Base-by-base conservation (phyloP, 2,113 vertebrate genomes). In the Alligator sinensis region DNA sequence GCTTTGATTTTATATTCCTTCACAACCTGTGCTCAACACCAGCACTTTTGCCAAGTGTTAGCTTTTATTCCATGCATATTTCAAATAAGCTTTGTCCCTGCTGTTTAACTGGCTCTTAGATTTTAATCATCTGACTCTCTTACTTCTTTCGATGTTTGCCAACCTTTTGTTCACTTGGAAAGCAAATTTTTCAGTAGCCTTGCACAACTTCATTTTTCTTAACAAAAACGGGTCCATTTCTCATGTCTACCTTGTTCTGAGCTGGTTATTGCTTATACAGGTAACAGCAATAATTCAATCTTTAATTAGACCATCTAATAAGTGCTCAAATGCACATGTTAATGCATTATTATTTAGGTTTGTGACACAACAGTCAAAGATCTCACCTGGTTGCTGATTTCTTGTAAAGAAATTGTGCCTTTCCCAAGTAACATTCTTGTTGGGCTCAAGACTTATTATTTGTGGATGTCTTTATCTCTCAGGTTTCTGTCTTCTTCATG, bases 251-350 rank as follows among this genome's bases (percentile, higher is more conserved):
- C 61, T 47, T 34, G 81, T 68, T n/a, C 64, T 21, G 54, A 82
- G 82, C 3, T 2, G 0, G 4, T 82, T 82, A 5, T 68, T 76
- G 60, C 72, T 84, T 54, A 27, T 64, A 57, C 5, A 38, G 15
- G 21, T 74, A 57, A 75, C n/a, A 38, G 4, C 19, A n/a, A 61
- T 12, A 8, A 28, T 86, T 58, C 79, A 47, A 4, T 7, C 82
- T 77, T 82, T 89, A 82, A 80, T 86, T 90, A 88, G 62, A 61
- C 34, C 58, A 3, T 75, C 84, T 60, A 66, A 72, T 77, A 86
- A 55, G 11, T 80, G 79, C 72, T 77, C 87, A 61, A 72, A 79
- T 21, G 10, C 7, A 27, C 74, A 63, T 58, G 15, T n/a, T 28
- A 68, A 19, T 21, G 66, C 54, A 84, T 58, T 30, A 81, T 54